These are phyloP conservation scores for Dione vanillae DNA, from an alignment of 2,888 invertebrate species.

Conservation along the genomic window DNA sequence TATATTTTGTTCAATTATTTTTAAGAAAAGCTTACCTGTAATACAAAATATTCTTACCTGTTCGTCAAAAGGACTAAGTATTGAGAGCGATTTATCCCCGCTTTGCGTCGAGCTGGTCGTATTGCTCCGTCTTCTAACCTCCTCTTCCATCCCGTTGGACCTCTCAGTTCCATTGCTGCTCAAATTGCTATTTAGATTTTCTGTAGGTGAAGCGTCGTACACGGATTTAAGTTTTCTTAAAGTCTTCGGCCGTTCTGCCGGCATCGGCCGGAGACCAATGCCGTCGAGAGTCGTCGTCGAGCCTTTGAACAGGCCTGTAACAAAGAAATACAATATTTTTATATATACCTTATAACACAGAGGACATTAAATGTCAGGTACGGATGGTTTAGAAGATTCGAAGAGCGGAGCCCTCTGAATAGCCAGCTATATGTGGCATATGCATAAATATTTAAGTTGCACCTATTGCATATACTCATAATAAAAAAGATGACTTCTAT, in stretches of 20 bases:
- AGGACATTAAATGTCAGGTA: too few relatives aligned
- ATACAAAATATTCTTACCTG: conserved; percentile 62
- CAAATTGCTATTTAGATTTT: conserved; percentile 57
- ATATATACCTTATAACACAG: too few relatives aligned
- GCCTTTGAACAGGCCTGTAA: conserved; percentile 91
- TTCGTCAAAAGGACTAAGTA: conserved; percentile 95
- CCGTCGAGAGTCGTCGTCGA: conserved; percentile 89
- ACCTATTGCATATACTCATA: too few relatives aligned
- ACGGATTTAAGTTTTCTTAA: conserved; percentile 89
- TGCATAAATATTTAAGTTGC: too few relatives aligned
- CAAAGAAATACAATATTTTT: too few relatives aligned
- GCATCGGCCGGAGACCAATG: conserved; percentile 84
- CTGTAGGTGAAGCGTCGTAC: conserved; percentile 85
- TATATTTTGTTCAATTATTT: too few relatives aligned
- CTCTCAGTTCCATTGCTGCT: conserved; percentile 72
- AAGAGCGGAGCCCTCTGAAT: too few relatives aligned
- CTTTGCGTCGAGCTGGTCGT: conserved; percentile 76
- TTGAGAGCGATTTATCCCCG: conserved; percentile 78
- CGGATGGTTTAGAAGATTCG: too few relatives aligned
- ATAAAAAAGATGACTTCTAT: too few relatives aligned
- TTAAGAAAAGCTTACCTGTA: too few relatives aligned
- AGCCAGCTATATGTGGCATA: too few relatives aligned
- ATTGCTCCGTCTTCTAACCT: conserved; percentile 76
- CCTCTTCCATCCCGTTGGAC: conserved; percentile 76
- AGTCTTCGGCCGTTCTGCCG: conserved; percentile 89